Base-by-base conservation (phyloP, 2,888 invertebrate genomes). In the Phrixothrix hirtus region DNA sequence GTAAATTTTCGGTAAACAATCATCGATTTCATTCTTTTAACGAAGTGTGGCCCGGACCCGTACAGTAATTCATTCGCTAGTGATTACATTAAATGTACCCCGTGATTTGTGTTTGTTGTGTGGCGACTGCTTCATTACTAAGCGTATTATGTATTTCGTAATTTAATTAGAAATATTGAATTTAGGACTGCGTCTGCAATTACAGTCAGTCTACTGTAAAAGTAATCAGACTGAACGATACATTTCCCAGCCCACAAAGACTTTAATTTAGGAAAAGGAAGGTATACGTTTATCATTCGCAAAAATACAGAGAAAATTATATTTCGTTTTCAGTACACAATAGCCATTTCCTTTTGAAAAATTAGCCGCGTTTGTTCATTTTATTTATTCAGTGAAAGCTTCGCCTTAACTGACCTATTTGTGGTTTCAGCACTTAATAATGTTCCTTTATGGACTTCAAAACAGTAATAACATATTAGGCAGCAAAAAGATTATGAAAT, bases 101-200 rank as follows among this genome's bases (percentile, higher is more conserved):
- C 55, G 53, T 61, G 65, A 65, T 64, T 63, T 62, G 59, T 60
- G 62, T 65, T 64, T 63, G 62, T 64, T 59, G 53, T 62, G 59
- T 54, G 60, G 55, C 56, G 58, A 57, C 59, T 54, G 61, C 55
- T 60, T 62, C 60, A 58, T 63, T 63, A 61, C 58, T 55, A 44
- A 50, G 51, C 42, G 50, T 47, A 58, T 59, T 58, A 60, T 53
- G 43, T 58, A 45, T 48, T 42, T 52, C 55, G 45, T 55, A 49
- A 55, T 48, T 52, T 47, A 52, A 50, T 59, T 53, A 47, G 52
- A 47, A 53, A 42, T 53, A 53, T 47, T 42, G 52, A 37, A 45
- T 50, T 37, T 30, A 27, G 26, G 12, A 26, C 10, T 7, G 16
- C 14, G 27, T 6, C 39, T 16, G 29, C 31, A 38, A 38, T 46